Evolutionary conservation across 2,888 invertebrate genomes (phyloP).

Genomic region (Platycheirus albimanus): DNA sequence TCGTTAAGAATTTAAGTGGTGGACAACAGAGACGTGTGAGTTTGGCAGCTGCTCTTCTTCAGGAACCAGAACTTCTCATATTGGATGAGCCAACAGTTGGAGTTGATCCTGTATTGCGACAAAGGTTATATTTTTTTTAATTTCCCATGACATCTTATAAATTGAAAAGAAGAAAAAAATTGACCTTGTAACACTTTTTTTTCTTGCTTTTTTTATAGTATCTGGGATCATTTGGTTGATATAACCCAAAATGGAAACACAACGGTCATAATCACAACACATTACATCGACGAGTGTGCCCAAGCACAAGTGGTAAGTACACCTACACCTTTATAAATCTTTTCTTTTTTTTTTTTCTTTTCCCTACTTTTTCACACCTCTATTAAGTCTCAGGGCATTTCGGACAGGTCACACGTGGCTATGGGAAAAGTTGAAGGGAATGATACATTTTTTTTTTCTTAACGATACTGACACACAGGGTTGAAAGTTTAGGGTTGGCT

Average conservation of each 20-base stretch:
- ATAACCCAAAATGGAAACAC: slow-evolving; percentile 89
- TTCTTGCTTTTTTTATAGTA: slow-evolving; percentile 84
- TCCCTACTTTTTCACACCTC: slow-evolving; percentile 41
- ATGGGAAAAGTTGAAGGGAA: slow-evolving; percentile 26
- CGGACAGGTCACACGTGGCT: slow-evolving; percentile 38
- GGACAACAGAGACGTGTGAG: slow-evolving; percentile 95
- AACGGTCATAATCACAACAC: slow-evolving; percentile 93
- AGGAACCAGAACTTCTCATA: slow-evolving; percentile 94
- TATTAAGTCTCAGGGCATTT: slow-evolving; percentile 30
- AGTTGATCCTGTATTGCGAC: slow-evolving; percentile 93
- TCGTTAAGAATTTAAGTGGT: slow-evolving; percentile 92
- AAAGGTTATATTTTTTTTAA: slow-evolving; percentile 84
- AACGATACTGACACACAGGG: slow-evolving; percentile 18
- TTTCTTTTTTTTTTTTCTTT: slow-evolving; percentile 25
- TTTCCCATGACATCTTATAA: slow-evolving; percentile 18
- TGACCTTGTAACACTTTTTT: slow-evolving; percentile 36
- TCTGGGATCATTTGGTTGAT: slow-evolving; percentile 93
- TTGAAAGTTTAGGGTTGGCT: slow-evolving; percentile 12
- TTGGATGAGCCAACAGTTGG: slow-evolving; percentile 97
- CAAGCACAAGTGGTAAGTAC: slow-evolving; percentile 90
- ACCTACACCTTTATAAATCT: slow-evolving; percentile 47
- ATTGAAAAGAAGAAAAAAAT: too few species aligned
- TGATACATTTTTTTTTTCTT: slow-evolving; percentile 28
- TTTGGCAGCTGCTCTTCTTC: slow-evolving; percentile 92
- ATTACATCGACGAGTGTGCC: slow-evolving; percentile 93